Evolutionary conservation across 2,888 invertebrate genomes (phyloP), one percentile per base, ranked within the genome.

Genomic region (Taenaris catops): DNA sequence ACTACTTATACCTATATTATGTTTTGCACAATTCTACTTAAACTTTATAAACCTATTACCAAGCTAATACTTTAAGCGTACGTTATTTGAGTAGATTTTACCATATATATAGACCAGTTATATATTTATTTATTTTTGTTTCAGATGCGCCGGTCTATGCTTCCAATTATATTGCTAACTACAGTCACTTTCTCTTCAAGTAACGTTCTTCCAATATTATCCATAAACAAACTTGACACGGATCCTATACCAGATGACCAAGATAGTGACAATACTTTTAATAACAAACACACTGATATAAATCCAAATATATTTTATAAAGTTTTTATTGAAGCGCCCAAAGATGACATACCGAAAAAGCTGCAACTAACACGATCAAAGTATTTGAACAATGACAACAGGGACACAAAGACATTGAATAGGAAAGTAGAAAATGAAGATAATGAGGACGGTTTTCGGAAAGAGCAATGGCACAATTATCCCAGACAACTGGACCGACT

Each of bases 401-500:
- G 63, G 39, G 56, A 64, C 9, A 27, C 27, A 21, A 58, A 68
- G 12, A 62, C 62, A 42, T 64, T 69, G 31, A 64, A 71, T 35
- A 46, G 49, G 2, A 25, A 25, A 18, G 7, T 34, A 3, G 44
- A 42, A 16, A 46, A 48, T 29, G 41, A 48, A 14, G 47, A 48
- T 5, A 50, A 41, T 8, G 49, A 45, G 29, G 44, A 50, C 17
- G 76, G 75, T n/a, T 74, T 65, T 39, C 56, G 74, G 20, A 68
- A 74, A 66, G 71, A 81, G 46, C 78, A 78, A 52, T 79, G 79
- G 81, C 80, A 75, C 37, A 78, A 80, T 50, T 83, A 83, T 43
- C 81, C 83, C 1, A 62, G 79, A 33, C 80, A 78, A 39, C 50
- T 81, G 27, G 76, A 81, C 48, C 74, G 79, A 25, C 80, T 80